Conservation (phyloP, 2,888 invertebrate genomes). For the Dascillus cervinus region DNA sequence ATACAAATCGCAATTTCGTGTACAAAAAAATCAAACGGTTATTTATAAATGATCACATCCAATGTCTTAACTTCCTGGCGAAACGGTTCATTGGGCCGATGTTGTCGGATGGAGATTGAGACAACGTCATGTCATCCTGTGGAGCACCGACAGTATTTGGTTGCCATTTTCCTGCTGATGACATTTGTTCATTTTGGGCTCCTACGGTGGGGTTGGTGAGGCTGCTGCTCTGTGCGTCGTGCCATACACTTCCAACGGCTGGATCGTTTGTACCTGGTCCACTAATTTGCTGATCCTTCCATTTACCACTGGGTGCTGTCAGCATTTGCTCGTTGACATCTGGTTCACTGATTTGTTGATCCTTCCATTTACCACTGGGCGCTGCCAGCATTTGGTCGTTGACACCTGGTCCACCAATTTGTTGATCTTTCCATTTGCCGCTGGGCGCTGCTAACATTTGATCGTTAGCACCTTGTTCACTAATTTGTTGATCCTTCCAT, state of each 20-base stretch:
- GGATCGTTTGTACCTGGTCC: background rate
- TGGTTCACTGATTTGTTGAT: conserved; percentile 1
- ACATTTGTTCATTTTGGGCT: background rate
- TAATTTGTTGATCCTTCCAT: background rate
- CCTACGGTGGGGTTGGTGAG: background rate
- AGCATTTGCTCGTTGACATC: background rate
- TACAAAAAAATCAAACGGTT: no score
- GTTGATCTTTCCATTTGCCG: conserved; percentile 3
- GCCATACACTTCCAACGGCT: background rate
- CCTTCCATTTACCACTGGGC: conserved; percentile 6
- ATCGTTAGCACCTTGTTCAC: background rate
- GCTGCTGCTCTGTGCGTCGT: background rate
- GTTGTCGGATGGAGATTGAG: no score
- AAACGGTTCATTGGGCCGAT: no score
- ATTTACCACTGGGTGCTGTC: conserved; percentile 10
- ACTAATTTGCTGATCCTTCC: conserved; percentile 8
- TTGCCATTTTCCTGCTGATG: conserved; percentile 1
- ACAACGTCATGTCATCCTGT: background rate
- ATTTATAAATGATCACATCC: no score
- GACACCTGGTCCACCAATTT: no score
- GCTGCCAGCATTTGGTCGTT: conserved; percentile 1
- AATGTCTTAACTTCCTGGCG: no score
- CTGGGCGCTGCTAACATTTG: conserved; percentile 1
- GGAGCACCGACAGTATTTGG: background rate
- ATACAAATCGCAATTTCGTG: background rate